Percentiles rank a stretch among this genome's conserved stretches.
Evolutionary conservation across 2,113 vertebrate species (phyloP).

Genomic region (Neogale vison): DNA sequence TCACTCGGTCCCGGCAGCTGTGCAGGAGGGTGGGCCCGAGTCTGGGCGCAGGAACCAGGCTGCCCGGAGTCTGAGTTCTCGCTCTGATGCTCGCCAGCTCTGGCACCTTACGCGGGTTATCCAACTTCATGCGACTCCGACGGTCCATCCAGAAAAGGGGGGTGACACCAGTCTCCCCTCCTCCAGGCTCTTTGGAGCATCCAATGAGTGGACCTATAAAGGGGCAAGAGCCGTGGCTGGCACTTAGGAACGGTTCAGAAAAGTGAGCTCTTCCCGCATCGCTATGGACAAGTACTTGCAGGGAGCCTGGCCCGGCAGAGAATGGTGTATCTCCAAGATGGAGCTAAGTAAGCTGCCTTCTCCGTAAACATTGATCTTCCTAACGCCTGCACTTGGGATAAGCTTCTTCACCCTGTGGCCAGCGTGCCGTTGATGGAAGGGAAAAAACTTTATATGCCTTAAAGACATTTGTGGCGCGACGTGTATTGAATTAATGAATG

Average conservation of each 20-base stretch:
- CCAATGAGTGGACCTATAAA: no score
- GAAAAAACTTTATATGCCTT: neutral
- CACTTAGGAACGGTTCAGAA: neutral
- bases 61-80: neutral
- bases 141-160: neutral
- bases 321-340: neutral
- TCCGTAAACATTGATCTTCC: neutral
- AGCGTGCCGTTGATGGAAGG: neutral
- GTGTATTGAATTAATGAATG: neutral
- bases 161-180: rapidly evolving
- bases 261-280: neutral
- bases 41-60: neutral
- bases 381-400: neutral
- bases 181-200: neutral
- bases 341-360: neutral
- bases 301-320: neutral
- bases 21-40: no score
- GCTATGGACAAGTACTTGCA: neutral
- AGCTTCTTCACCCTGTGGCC: neutral
- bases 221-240: rapidly evolving
- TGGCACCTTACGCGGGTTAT: rapidly evolving
- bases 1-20: neutral
- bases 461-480: neutral
- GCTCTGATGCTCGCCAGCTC: neutral
- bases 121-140: neutral